These are phyloP conservation scores for Tiliacea aurago DNA, from an alignment of 2,888 invertebrate species.

Conservation along the genomic window DNA sequence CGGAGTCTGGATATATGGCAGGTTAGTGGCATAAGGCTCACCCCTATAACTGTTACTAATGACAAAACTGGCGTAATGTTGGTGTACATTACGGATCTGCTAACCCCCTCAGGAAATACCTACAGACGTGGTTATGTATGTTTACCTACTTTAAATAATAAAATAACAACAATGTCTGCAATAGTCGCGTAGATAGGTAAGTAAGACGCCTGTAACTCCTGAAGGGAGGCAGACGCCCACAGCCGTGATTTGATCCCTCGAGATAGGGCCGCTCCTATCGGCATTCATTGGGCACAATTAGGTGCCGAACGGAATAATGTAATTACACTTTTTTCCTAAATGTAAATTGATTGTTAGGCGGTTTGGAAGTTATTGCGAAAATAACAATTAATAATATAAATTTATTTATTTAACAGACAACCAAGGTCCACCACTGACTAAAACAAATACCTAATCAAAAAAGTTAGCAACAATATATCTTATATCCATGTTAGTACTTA, in stretches of 20 bases:
- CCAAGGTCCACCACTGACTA: too few relatives aligned
- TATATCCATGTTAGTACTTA: too few relatives aligned
- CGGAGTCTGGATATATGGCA: neutral
- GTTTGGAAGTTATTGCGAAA: neutral
- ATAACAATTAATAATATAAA: neutral
- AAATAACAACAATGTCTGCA: neutral
- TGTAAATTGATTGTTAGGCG: conserved; percentile 4
- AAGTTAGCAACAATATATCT: too few relatives aligned
- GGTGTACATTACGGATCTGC: too few relatives aligned
- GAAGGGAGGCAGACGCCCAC: conserved; percentile 13
- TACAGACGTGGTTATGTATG: neutral
- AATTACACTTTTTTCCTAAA: conserved; percentile 8
- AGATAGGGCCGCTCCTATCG: conserved; percentile 32
- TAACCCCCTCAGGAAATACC: neutral
- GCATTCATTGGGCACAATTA: conserved; percentile 31
- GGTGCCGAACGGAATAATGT: neutral
- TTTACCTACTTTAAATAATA: neutral
- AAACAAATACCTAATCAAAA: too few relatives aligned
- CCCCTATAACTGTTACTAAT: neutral
- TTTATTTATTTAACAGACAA: too few relatives aligned
- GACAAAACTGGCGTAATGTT: neutral
- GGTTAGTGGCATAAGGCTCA: neutral
- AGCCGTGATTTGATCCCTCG: conserved; percentile 39
- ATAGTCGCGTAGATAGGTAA: neutral
- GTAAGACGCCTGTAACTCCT: conserved; percentile 3